Evolutionary conservation across 2,797 vertebrate species (phyloP).

Genomic region (Myiothlypis coronata): DNA sequence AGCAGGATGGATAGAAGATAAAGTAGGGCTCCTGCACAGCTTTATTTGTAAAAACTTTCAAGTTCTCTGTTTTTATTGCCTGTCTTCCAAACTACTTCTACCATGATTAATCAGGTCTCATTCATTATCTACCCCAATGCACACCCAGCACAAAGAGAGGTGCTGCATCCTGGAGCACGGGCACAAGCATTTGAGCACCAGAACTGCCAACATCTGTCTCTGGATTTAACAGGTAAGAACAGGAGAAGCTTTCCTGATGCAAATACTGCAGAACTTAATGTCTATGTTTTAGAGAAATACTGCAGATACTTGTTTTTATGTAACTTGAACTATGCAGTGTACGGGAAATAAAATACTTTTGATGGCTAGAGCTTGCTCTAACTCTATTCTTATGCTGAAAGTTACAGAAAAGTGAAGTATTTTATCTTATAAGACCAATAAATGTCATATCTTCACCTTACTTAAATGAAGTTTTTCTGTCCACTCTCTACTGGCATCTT

Average conservation of each 20-base stretch:
- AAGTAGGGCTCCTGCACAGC: background rate
- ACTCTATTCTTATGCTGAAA: background rate
- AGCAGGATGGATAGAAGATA: background rate
- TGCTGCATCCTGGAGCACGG: background rate
- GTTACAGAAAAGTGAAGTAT: background rate
- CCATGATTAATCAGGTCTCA: background rate
- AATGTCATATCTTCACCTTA: background rate
- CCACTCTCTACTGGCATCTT: background rate
- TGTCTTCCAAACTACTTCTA: background rate
- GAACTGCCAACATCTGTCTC: constrained; percentile 28
- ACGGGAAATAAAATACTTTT: background rate
- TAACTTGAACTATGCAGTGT: background rate
- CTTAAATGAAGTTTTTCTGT: background rate
- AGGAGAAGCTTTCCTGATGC: background rate
- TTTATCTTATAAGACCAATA: background rate
- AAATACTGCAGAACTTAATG: background rate
- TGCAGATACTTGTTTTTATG: background rate
- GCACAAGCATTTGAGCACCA: background rate
- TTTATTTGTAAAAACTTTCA: background rate
- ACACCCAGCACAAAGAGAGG: background rate
- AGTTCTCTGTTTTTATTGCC: background rate
- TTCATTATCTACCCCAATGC: background rate
- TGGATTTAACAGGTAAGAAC: constrained; percentile 48
- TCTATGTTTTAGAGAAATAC: background rate
- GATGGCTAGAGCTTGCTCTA: background rate